Percentiles rank a stretch among this genome's conserved stretches.
phyloP scores from a whole-genome alignment of 30 jellyfish, hydroid and myxozoan species.

The Chrysaora quinquecirrha region DNA sequence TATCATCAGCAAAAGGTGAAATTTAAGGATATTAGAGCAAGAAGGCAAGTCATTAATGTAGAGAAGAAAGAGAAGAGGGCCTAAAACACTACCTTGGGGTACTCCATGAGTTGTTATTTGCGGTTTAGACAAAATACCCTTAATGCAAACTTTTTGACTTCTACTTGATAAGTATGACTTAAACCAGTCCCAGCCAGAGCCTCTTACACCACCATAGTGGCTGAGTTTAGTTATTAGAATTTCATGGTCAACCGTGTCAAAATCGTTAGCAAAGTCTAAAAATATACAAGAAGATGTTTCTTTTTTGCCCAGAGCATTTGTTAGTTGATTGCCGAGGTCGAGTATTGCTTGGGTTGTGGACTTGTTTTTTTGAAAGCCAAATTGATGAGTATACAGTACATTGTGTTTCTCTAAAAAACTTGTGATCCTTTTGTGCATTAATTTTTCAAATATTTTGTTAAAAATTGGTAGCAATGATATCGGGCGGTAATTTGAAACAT shows the following conservation, averaged over 20 bases:
- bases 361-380: background rate
- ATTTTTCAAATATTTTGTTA: no score
- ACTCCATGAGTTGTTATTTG: background rate
- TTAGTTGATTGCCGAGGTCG: background rate
- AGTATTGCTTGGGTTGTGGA: constrained; percentile 1
- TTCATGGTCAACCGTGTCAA: no score
- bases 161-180: no score
- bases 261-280: no score
- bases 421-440: background rate
- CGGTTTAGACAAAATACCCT: background rate
- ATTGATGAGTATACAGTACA: background rate
- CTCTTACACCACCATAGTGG: no score
- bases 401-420: background rate
- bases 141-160: background rate
- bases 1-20: background rate
- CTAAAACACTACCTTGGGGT: no score
- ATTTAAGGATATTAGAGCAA: background rate
- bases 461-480: no score
- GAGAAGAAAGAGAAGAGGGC: no score
- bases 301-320: background rate
- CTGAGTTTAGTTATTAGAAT: background rate
- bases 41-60: no score
- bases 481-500: constrained; percentile 1
- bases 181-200: constrained; percentile 1
- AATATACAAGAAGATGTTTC: no score